Conservation (phyloP, 1,140 invertebrate species). For the Rhyacophila brunnea region DNA sequence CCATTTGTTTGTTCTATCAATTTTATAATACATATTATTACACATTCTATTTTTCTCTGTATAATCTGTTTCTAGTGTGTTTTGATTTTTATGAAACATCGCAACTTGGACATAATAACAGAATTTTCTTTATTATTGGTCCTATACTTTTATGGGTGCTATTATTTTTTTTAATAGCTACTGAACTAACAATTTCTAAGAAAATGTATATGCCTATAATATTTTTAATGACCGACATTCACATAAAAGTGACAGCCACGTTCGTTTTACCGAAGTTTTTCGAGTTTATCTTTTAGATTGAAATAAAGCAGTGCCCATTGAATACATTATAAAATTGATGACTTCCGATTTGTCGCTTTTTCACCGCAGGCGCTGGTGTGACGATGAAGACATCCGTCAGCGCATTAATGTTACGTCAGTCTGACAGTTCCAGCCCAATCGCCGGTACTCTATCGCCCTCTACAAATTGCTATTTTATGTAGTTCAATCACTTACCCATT, state of each 20-base stretch:
- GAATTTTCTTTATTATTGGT: no score
- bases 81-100: not conserved
- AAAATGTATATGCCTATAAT: no score
- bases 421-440: conserved; percentile 55
- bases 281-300: no score
- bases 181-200: no score
- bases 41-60: not conserved
- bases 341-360: not conserved
- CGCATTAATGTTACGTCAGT: conserved; percentile 56
- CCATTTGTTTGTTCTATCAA: not conserved
- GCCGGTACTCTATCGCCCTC: conserved; percentile 46
- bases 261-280: no score
- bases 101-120: no score
- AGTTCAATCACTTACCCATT: conserved; percentile 36
- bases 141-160: no score
- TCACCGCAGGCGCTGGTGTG: conserved; percentile 21
- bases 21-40: not conserved
- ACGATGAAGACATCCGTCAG: conserved; percentile 55
- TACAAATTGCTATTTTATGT: conserved; percentile 35
- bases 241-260: no score
- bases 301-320: not conserved
- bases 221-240: no score
- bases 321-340: not conserved
- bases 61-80: not conserved
- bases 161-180: no score